These are phyloP conservation scores for Chrysolina haemoptera DNA, from an alignment of 2,888 invertebrate genomes.

Conservation along the genomic window DNA sequence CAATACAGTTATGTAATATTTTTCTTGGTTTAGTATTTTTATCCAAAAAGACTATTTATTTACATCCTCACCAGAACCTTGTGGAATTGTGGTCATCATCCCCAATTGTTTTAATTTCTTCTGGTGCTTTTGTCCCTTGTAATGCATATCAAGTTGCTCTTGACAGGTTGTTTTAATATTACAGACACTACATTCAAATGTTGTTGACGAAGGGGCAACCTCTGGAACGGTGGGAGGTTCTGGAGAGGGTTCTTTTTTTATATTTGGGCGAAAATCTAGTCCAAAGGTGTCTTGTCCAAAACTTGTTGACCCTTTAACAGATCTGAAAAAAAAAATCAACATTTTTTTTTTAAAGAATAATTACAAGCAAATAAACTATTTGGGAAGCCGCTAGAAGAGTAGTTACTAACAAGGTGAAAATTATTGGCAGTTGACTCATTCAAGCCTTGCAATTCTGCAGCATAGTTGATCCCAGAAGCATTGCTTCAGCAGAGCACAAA, in stretches of 20 bases:
- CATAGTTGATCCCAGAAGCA: too few relatives aligned
- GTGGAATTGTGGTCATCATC: constrained; percentile 38
- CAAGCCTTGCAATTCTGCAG: too few relatives aligned
- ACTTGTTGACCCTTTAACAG: constrained; percentile 25
- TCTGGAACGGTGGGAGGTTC: neutral
- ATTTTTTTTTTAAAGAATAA: too few relatives aligned
- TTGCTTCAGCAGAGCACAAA: too few relatives aligned
- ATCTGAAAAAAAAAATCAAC: neutral
- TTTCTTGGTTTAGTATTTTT: too few relatives aligned
- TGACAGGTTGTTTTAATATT: constrained; percentile 73
- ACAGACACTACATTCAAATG: constrained; percentile 63
- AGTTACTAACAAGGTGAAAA: too few relatives aligned
- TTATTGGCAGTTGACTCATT: too few relatives aligned
- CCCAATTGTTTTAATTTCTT: constrained; percentile 71
- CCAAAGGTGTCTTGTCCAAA: constrained; percentile 63
- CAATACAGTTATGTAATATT: too few relatives aligned
- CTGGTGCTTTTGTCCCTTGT: constrained; percentile 75
- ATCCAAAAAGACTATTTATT: too few relatives aligned
- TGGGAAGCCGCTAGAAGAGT: too few relatives aligned
- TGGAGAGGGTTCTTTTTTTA: constrained; percentile 13
- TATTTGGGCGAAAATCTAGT: constrained; percentile 51
- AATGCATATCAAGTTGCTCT: constrained; percentile 76
- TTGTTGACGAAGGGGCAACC: neutral
- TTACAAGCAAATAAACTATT: too few relatives aligned
- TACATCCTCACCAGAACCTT: constrained; percentile 14